Base-by-base conservation (phyloP, 2,797 vertebrate genomes). In the Typhlichthys eigenmanni region DNA sequence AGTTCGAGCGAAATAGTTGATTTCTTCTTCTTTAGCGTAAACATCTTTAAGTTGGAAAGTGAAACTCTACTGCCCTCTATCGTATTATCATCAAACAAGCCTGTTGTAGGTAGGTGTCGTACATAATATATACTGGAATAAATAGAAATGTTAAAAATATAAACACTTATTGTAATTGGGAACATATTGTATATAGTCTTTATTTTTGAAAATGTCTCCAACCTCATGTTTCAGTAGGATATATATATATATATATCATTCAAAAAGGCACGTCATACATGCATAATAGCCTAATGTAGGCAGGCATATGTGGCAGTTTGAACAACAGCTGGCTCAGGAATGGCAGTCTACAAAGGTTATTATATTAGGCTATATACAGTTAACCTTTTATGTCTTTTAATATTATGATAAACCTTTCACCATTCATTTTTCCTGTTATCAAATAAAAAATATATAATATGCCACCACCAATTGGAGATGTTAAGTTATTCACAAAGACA, bases 311-410 rank as follows among this genome's bases (percentile, higher is more conserved):
- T 86, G 81, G 84, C 84, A 89, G 82, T 84, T 66, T 56, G 76
- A 60, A 76, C 55, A 66, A 74, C 55, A 80, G 45, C 60, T 74
- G 72, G 68, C 83, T 90, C 85, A 85, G 82, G 62, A 80, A 71
- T 74, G 79, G 85, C 87, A 87, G 72, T 80, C 58, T 77, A 63
- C 66, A 43, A 43, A 43, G 9, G 70, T 10, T 61, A 43, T 62
- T 58, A 66, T 19, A 57, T 66, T 7, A 60, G 14, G 55, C 60
- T 54, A 0, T 38, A 64, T 50, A 38, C 19, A 76, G 17, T 38
- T 47, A 60, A 9, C 66, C 32, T 70, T 61, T 24, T 47, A 17
- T 19, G 5, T 11, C 11, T 55, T 55, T n/a, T 47, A 47, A 19
- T 46, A 47, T 58, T 58, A 12, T 16, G 13, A 47, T 58, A 13